These are phyloP conservation scores for Cephus rjabovi DNA, from an alignment of 2,888 invertebrate species.

Conservation along the genomic window DNA sequence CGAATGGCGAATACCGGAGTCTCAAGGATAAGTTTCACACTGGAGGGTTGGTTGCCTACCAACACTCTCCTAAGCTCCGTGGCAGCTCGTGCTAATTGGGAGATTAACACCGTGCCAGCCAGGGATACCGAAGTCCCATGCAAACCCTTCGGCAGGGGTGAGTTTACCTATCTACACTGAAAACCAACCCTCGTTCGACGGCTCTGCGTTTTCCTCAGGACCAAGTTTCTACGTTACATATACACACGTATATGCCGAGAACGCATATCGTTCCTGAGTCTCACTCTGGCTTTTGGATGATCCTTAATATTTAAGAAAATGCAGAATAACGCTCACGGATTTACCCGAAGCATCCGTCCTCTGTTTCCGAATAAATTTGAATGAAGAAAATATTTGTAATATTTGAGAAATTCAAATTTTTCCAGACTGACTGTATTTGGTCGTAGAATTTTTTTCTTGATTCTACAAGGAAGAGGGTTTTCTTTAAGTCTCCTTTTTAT, in stretches of 20 bases:
- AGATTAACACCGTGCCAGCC: slow-evolving; percentile 21
- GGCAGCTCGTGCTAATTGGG: slow-evolving; percentile 25
- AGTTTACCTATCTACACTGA: slow-evolving; percentile 4
- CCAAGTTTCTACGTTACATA: no score
- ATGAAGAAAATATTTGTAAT: no score
- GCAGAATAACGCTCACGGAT: no score
- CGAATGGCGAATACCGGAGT: no score
- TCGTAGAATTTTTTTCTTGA: neutral
- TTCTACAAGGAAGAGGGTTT: neutral
- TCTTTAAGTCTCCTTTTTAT: no score
- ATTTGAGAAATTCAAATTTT: no score
- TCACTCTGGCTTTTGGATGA: no score
- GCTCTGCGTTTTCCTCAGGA: neutral
- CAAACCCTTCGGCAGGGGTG: slow-evolving; percentile 1
- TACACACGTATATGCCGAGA: neutral
- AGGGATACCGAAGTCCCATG: neutral
- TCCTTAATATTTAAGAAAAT: no score
- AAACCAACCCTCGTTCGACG: neutral
- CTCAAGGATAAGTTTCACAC: slow-evolving; percentile 12
- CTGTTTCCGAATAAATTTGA: no score
- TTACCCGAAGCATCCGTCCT: no score
- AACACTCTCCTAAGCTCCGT: slow-evolving; percentile 14
- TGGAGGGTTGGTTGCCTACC: slow-evolving; percentile 10
- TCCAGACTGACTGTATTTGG: no score
- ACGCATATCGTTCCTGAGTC: no score